A percentile compares a stretch with the other conserved stretches of the same genome.
Evolutionary conservation across 2,113 vertebrate species (phyloP).

Genomic region (Proteles cristata): DNA sequence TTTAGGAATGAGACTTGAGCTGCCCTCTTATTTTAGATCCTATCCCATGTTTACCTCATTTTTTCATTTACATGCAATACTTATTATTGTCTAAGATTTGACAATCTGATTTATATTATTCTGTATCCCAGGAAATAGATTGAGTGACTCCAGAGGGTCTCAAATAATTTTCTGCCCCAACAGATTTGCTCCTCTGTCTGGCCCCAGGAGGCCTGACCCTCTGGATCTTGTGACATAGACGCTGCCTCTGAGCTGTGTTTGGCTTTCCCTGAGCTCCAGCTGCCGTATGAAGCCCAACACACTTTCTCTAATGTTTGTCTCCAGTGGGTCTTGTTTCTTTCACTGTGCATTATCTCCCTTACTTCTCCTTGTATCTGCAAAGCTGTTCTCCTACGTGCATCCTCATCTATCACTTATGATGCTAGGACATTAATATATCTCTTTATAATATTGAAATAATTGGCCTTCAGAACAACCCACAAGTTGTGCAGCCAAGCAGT

Average conservation of each 20-base stretch:
- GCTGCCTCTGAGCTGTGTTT: not conserved
- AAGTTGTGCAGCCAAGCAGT: not conserved
- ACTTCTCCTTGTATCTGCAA: not conserved
- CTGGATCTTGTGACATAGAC: not conserved
- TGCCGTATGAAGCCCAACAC: not conserved
- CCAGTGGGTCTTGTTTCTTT: not conserved
- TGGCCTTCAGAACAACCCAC: not conserved
- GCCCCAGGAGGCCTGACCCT: not conserved
- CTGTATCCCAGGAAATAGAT: not conserved
- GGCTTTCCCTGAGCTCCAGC: not conserved
- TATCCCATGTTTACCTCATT: not conserved
- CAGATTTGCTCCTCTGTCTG: not conserved
- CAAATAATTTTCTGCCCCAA: not conserved
- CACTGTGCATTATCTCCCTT: not conserved
- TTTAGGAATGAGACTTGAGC: not conserved
- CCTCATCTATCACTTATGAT: not conserved
- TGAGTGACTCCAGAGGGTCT: not conserved
- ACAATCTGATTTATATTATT: conserved; percentile 15
- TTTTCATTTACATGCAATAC: not conserved
- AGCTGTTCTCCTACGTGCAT: not conserved
- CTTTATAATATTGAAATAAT: not conserved
- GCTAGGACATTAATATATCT: not conserved
- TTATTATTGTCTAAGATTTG: not conserved
- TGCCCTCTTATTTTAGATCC: not conserved
- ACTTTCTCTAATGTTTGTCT: not conserved